Evolutionary conservation across 53 echinoderm and acorn worm species (phyloP).

Genomic region (Luidia sarsii): DNA sequence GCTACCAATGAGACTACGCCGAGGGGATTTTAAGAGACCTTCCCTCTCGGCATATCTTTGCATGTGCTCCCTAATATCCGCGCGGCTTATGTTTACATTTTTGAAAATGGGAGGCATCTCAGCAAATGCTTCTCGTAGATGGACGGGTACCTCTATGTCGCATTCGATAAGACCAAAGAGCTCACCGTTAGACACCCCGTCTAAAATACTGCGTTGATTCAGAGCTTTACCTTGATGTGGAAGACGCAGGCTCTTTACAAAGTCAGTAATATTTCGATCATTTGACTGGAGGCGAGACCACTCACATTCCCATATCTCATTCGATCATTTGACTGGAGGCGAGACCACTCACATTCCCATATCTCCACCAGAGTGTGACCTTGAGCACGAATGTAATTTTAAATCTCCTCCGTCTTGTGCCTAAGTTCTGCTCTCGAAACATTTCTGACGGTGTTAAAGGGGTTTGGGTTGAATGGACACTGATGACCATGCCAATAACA

Average conservation of each 20-base stretch:
- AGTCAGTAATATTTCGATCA: neutral
- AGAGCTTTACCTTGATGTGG: neutral
- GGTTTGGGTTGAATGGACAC: neutral
- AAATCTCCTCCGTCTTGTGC: neutral
- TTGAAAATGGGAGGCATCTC: conserved; percentile 45
- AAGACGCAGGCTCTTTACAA: neutral
- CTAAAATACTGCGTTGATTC: neutral
- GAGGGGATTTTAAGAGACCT: neutral
- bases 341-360: neutral
- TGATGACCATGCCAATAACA: conserved; percentile 26
- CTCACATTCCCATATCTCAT: neutral
- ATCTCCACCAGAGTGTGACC: neutral
- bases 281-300: neutral
- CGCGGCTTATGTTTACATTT: neutral
- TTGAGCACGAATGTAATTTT: neutral
- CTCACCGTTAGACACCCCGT: neutral
- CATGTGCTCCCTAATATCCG: conserved; percentile 28
- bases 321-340: neutral
- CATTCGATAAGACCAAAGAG: neutral
- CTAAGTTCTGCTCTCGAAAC: neutral
- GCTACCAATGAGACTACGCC: conserved; percentile 23
- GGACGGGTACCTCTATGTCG: conserved; percentile 9
- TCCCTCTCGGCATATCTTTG: conserved; percentile 1
- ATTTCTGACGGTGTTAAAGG: neutral
- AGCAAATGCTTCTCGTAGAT: neutral